Evolutionary conservation across 2,888 invertebrate genomes (phyloP).

Genomic region (Papilio demoleus): DNA sequence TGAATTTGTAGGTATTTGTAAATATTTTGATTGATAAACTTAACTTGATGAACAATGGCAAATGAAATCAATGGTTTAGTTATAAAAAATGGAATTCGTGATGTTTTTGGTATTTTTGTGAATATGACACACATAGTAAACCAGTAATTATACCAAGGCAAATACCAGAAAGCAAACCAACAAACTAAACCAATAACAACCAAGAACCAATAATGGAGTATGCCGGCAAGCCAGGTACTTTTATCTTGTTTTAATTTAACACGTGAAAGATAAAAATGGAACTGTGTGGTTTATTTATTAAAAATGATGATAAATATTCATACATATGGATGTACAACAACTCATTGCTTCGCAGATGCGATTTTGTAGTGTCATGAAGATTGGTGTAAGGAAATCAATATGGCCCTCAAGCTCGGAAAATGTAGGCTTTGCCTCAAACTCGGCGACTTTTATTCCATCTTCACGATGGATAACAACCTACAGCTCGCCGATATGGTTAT

Average conservation of each 20-base stretch:
- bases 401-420: slow-evolving; percentile 82
- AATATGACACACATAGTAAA: neutral
- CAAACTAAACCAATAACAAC: neutral
- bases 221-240: slow-evolving; percentile 53
- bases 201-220: slow-evolving; percentile 46
- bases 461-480: slow-evolving; percentile 76
- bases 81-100: too few species aligned
- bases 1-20: too few species aligned
- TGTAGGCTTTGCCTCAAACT: slow-evolving; percentile 82
- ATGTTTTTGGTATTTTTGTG: too few species aligned
- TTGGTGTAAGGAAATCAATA: slow-evolving; percentile 75
- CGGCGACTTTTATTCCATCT: slow-evolving; percentile 81
- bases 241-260: slow-evolving; percentile 41
- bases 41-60: too few species aligned
- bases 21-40: too few species aligned
- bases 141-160: neutral
- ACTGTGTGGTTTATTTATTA: slow-evolving; percentile 22
- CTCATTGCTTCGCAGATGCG: slow-evolving; percentile 52
- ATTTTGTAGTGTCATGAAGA: slow-evolving; percentile 68
- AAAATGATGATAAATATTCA: neutral
- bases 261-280: slow-evolving; percentile 37
- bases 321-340: slow-evolving; percentile 12
- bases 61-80: too few species aligned
- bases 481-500: slow-evolving; percentile 81
- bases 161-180: neutral